phyloP scores from a whole-genome alignment of 92 coral and sea anemone genomes.

The Blastomussa wellsi region DNA sequence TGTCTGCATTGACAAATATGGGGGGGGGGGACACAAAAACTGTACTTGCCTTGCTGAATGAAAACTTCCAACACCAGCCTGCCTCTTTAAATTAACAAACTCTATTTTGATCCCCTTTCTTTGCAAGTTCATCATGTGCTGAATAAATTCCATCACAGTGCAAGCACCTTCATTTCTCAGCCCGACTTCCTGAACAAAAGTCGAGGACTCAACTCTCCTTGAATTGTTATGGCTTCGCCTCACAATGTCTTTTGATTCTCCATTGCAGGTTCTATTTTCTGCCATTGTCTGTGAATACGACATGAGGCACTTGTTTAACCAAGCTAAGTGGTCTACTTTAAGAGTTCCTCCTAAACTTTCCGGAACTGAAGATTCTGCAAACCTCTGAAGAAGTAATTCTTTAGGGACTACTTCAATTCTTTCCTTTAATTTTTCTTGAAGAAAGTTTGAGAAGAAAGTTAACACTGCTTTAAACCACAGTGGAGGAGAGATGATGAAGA shows the following conservation, averaged over 20 bases:
- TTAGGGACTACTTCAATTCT: conserved; percentile 77
- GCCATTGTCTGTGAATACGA: conserved; percentile 40
- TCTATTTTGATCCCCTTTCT: conserved; percentile 76
- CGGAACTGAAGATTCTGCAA: conserved; percentile 79
- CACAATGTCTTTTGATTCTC: neutral
- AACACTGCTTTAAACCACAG: conserved; percentile 93
- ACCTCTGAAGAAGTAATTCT: conserved; percentile 60
- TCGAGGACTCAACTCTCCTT: neutral
- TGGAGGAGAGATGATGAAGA: conserved; percentile 91
- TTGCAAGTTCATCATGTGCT: conserved; percentile 74
- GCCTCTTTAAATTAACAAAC: conserved; percentile 64
- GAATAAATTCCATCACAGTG: conserved; percentile 75
- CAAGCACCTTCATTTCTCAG: conserved; percentile 65
- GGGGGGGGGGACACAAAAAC: too few relatives aligned
- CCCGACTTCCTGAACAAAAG: conserved; percentile 31
- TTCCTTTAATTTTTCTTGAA: conserved; percentile 87
- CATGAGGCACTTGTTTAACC: conserved; percentile 73
- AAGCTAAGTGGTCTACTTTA: conserved; percentile 74
- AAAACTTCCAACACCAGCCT: conserved; percentile 62
- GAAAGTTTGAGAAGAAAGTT: conserved; percentile 72
- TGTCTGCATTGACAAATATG: too few relatives aligned
- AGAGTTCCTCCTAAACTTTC: conserved; percentile 69
- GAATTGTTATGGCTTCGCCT: neutral
- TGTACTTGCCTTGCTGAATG: conserved; percentile 64
- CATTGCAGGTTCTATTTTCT: conserved; percentile 10